phyloP scores from a whole-genome alignment of 2,113 vertebrate genomes.

The Cercopithecus mona region DNA sequence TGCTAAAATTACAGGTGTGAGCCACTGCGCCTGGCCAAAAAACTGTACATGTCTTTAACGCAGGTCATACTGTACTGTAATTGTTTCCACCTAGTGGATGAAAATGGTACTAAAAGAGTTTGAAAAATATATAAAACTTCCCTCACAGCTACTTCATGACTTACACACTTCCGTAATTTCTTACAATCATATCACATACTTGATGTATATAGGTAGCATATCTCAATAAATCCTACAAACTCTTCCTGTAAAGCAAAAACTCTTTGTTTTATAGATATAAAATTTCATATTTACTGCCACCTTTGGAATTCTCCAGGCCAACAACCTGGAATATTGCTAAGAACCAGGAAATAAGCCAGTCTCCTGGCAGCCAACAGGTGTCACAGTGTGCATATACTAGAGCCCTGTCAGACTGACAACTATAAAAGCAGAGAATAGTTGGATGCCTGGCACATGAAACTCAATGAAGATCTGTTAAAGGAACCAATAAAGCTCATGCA shows the following conservation, averaged over 20 bases:
- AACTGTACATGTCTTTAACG: neutral
- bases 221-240: neutral
- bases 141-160: neutral
- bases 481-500: neutral
- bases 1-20: too few species aligned
- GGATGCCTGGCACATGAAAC: neutral
- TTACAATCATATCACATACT: neutral
- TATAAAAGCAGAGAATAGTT: neutral
- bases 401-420: neutral
- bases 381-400: neutral
- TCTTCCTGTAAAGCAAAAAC: neutral
- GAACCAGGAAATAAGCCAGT: neutral
- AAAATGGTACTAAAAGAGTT: slow-evolving; percentile 3
- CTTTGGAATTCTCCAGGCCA: slow-evolving; percentile 13
- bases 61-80: neutral
- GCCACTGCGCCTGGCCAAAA: too few species aligned
- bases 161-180: neutral
- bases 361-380: neutral
- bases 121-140: neutral
- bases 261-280: neutral
- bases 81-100: slow-evolving; percentile 43
- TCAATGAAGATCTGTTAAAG: neutral
- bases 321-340: neutral
- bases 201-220: neutral
- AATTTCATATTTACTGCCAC: neutral